These are phyloP conservation scores for Tiaroga cobitis DNA, from an alignment of 2,797 vertebrate genomes.

Conservation along the genomic window DNA sequence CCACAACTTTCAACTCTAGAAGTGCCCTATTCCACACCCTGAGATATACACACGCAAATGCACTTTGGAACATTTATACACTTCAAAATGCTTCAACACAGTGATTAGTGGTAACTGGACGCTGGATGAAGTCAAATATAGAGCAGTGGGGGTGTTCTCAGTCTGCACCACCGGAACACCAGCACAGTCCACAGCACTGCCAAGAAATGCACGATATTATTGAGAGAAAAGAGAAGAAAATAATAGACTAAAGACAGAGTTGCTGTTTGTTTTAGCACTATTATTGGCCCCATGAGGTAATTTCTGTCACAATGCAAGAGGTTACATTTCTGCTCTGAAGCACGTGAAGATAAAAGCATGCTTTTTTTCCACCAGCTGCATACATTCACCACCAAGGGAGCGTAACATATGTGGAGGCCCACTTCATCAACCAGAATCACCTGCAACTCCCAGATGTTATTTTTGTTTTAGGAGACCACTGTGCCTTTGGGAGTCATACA, in stretches of 20 bases:
- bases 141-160: constrained; percentile 1
- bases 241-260: not conserved
- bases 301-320: not conserved
- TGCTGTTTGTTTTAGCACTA: constrained; percentile 6
- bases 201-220: constrained; percentile 1
- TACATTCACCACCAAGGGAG: constrained; percentile 7
- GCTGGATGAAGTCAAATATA: constrained; percentile 46
- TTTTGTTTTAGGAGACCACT: constrained; percentile 25
- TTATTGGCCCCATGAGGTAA: not conserved
- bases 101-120: constrained; percentile 48
- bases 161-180: not conserved
- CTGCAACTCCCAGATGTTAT: constrained; percentile 40
- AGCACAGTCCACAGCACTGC: not conserved
- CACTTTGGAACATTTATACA: constrained; percentile 52
- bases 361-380: constrained; percentile 35
- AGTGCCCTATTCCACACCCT: constrained; percentile 10
- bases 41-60: constrained; percentile 25
- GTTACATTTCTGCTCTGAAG: constrained; percentile 9
- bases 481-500: constrained; percentile 28
- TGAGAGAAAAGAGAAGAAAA: not conserved
- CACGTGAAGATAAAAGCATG: constrained; percentile 4
- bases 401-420: constrained; percentile 16
- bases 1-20: constrained; percentile 35
- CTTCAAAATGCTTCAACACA: constrained; percentile 42
- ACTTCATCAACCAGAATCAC: constrained; percentile 34